Percentiles rank a stretch among this genome's conserved stretches.
phyloP scores from a whole-genome alignment of 2,888 invertebrate genomes.

The Deilephila porcellus region DNA sequence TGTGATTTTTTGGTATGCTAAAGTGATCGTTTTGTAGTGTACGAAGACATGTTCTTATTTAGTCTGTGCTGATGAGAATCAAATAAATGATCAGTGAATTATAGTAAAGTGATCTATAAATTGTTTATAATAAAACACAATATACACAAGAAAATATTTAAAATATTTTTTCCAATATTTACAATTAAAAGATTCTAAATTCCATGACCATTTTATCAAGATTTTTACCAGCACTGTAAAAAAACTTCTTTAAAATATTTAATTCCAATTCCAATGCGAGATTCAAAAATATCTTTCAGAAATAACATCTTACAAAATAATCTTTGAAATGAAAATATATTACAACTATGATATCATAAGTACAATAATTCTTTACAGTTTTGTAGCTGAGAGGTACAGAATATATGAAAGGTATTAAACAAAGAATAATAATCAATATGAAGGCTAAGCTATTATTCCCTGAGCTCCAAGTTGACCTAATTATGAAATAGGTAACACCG shows the following conservation, averaged over 20 bases:
- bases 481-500: not conserved
- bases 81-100: too few relatives aligned
- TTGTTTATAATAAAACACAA: too few relatives aligned
- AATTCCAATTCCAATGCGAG: not conserved
- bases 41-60: not conserved
- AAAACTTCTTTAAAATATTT: not conserved
- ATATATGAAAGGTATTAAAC: not conserved
- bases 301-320: not conserved
- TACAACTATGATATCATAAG: constrained; percentile 1
- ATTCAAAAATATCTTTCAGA: not conserved
- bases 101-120: too few relatives aligned
- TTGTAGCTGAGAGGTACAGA: not conserved
- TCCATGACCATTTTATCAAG: not conserved
- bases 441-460: not conserved
- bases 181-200: not conserved
- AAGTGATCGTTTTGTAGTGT: not conserved
- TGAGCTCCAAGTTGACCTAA: not conserved
- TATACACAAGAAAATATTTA: too few relatives aligned
- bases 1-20: not conserved
- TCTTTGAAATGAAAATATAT: constrained; percentile 1
- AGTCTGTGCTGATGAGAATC: not conserved
- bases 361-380: not conserved
- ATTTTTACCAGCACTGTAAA: not conserved
- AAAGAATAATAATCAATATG: not conserved
- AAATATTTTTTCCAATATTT: too few relatives aligned